Conservation (phyloP, 2,113 vertebrate genomes). For the Barbus barbus region DNA sequence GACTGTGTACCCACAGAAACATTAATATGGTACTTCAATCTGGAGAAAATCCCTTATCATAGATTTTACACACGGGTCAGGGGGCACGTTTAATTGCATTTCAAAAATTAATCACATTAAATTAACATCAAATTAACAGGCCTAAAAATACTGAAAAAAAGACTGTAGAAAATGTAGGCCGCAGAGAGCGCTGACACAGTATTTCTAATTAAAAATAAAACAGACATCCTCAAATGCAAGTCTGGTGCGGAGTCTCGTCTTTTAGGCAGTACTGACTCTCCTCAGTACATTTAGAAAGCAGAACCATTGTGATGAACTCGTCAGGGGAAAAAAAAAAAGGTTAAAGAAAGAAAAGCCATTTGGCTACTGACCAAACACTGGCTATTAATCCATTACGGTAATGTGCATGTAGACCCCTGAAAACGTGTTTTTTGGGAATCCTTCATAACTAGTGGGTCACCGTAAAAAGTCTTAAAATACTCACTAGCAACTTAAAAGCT, state of each 20-base stretch:
- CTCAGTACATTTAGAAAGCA: background rate
- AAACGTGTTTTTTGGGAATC: constrained; percentile 81
- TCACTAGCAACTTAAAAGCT: constrained; percentile 79
- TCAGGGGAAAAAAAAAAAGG: background rate
- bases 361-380: constrained; percentile 10
- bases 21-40: background rate
- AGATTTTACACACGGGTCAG: constrained; percentile 3
- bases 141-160: background rate
- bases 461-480: constrained; percentile 84
- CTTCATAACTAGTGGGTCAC: constrained; percentile 86
- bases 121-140: background rate
- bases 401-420: constrained; percentile 31
- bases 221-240: background rate
- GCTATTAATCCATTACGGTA: constrained; percentile 39
- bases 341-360: background rate
- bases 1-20: background rate
- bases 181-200: background rate
- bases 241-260: background rate
- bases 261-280: background rate
- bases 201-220: background rate
- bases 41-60: background rate
- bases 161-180: no score
- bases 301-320: no score
- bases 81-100: background rate
- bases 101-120: constrained; percentile 12